Percentiles rank a stretch among this genome's conserved stretches.
phyloP scores from a whole-genome alignment of 37 sponge, comb jelly and placozoan species.

The Cladorhizidae sp. region DNA sequence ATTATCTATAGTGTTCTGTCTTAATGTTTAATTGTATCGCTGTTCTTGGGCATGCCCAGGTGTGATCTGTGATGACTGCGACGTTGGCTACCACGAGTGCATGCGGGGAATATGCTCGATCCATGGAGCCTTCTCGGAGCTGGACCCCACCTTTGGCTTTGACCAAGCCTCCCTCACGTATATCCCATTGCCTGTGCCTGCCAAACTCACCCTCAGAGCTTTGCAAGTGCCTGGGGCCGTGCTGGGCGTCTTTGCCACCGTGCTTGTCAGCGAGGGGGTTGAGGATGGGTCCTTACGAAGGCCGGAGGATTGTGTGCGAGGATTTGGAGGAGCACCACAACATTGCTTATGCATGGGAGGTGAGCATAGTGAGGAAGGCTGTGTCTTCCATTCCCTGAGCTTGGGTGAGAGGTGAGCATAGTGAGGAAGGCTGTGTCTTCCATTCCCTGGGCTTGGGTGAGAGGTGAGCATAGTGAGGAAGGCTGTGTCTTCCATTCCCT shows the following conservation, averaged over 20 bases:
- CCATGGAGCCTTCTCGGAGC: constrained; percentile 16
- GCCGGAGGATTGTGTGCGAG: constrained; percentile 5
- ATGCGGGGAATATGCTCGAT: too few relatives aligned
- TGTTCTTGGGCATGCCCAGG: too few relatives aligned
- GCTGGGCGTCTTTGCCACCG: constrained; percentile 53
- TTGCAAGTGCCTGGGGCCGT: constrained; percentile 41
- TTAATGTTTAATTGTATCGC: too few relatives aligned
- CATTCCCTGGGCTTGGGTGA: too few relatives aligned
- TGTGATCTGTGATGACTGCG: too few relatives aligned
- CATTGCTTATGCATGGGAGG: constrained; percentile 57
- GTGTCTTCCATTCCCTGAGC: too few relatives aligned
- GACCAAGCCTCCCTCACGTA: constrained; percentile 28
- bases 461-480: too few relatives aligned
- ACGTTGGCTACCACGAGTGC: too few relatives aligned
- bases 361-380: constrained; percentile 20
- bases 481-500: too few relatives aligned
- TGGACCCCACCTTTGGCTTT: constrained; percentile 21
- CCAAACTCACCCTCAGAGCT: constrained; percentile 26
- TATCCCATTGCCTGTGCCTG: constrained; percentile 36
- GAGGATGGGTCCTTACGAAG: constrained; percentile 49
- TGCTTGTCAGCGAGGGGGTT: constrained; percentile 28
- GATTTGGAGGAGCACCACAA: constrained; percentile 17
- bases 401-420: too few relatives aligned
- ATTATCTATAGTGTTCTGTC: too few relatives aligned
- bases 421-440: too few relatives aligned